Evolutionary conservation across 2,113 vertebrate genomes (phyloP), one percentile per base, ranked within the genome.

Genomic region (Phalacrocorax brasilianus): DNA sequence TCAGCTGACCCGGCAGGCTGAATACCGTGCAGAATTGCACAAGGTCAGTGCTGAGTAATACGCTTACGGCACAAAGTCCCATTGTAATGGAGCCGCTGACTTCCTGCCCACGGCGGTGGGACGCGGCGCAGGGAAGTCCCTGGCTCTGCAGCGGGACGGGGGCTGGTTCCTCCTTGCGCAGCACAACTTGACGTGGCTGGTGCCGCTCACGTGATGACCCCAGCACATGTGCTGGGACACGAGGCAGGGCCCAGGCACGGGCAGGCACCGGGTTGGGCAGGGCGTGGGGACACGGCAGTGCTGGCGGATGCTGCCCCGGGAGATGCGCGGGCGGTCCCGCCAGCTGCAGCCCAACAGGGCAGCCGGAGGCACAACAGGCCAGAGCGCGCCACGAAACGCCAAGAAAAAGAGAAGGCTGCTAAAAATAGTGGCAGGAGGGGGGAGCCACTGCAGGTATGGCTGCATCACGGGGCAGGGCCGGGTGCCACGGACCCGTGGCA

Each of bases 31-130:
- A 94, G 97, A 93, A 88, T 95, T 97, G 97, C 97, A 97, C 97
- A 97, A 97, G 96, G 93, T 94, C 95, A 95, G 91, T 96, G 97
- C 96, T 97, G 97, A 97, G 94, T 97, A 97, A 96, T 94, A 80
- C 89, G 85, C 93, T 91, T 67, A 94, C 44, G 47, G 95, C 97
- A 96, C 97, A 97, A 95, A 96, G 95, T 97, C 96, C 97, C 88
- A 97, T 97, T 97, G 96, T 97, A 75, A 91, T 82, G 94, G 92
- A 93, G 93, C 95, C 6, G 10, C 93, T 75, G 92, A 87, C 93
- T 97, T 96, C 97, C 95, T 89, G 93, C 95, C 90, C 28, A 67
- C n/a, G 14, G 90, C 59, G n/a, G 93, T 87, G 96, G 95, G 96
- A 96, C 84, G 35, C 52, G 14, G 89, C 40, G 0, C 91, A 90